Base-by-base conservation (phyloP, 2,797 vertebrate species). In the Spondyliosoma cantharus region DNA sequence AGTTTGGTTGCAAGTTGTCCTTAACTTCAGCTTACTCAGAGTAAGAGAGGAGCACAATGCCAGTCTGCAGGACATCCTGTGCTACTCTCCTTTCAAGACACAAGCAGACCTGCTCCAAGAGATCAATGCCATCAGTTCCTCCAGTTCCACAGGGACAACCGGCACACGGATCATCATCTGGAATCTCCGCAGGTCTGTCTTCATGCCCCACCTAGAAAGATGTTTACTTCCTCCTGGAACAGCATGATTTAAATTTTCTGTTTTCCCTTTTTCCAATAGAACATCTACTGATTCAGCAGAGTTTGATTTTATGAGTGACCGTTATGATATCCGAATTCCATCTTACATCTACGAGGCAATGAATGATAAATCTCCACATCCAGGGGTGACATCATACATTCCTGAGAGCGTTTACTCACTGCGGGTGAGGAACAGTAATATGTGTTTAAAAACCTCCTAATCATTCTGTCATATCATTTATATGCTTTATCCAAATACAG, bases 151-250 rank as follows among this genome's bases (percentile, higher is more conserved):
- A 0, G 85, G 82, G 0, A 94, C 92, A 79, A 97, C 95, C 16
- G 98, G 98, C 86, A 98, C 97, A 14, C 93, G 96, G 78, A 97
- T 99, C 87, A 97, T 99, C 81, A 97, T 99, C 83, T 99, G 97
- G 97, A 99, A 96, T 77, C 95, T 99, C 29, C 95, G 96, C 90
- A 95, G 94, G 97, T 98, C n/a, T 57, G 71, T 74, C 27, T 70
- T 13, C 53, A 22, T 5, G 48, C 32, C 29, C 49, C 25, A 29
- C 13, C 17, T 12, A 48, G n/a, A 43, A 37, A 59, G 12, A n/a
- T 24, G 17, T 9, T 70, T 22, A 11, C 24, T 37, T 54, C 22
- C 6, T 27, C n/a, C 5, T 29, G 15, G 22, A 53, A 27, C 37
- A 37, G 2, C 37, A 37, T 6, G 1, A 4, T 29, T 49, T 32